phyloP scores from a whole-genome alignment of 2,888 invertebrate genomes.

The Agonopterix arenella region DNA sequence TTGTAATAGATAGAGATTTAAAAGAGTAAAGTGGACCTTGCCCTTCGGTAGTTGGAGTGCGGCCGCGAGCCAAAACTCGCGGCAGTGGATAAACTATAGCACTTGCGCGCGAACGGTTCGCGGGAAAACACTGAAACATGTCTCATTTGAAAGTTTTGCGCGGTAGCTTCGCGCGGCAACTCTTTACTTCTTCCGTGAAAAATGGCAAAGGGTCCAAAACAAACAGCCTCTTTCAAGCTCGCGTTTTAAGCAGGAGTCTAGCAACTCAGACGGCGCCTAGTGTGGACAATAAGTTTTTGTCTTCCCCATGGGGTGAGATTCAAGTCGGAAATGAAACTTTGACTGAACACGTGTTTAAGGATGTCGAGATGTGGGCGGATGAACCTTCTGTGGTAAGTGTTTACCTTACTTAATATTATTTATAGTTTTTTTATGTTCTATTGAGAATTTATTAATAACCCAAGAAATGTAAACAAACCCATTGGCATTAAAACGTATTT shows the following conservation, averaged over 20 bases:
- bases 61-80: constrained; percentile 49
- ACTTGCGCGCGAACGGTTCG: constrained; percentile 36
- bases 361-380: constrained; percentile 74
- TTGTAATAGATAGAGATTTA: not conserved
- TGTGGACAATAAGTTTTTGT: constrained; percentile 46
- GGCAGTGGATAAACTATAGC: constrained; percentile 24
- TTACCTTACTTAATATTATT: not conserved
- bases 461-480: no score
- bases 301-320: constrained; percentile 68
- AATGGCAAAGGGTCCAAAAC: constrained; percentile 34
- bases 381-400: constrained; percentile 80
- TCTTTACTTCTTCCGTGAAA: constrained; percentile 35
- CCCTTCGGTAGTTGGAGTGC: constrained; percentile 28
- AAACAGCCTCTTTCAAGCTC: constrained; percentile 18
- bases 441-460: no score
- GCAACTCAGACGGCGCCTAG: constrained; percentile 51
- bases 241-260: constrained; percentile 34
- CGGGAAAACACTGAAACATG: constrained; percentile 33
- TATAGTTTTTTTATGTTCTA: no score
- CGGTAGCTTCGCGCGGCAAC: constrained; percentile 57
- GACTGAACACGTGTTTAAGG: constrained; percentile 77
- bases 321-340: constrained; percentile 74
- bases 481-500: no score
- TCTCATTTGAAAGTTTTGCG: constrained; percentile 67
- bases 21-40: constrained; percentile 49